A percentile compares a stretch with the other conserved stretches of the same genome.
phyloP scores from a whole-genome alignment of 1,140 invertebrate species.

The Octopus bimaculoides region DNA sequence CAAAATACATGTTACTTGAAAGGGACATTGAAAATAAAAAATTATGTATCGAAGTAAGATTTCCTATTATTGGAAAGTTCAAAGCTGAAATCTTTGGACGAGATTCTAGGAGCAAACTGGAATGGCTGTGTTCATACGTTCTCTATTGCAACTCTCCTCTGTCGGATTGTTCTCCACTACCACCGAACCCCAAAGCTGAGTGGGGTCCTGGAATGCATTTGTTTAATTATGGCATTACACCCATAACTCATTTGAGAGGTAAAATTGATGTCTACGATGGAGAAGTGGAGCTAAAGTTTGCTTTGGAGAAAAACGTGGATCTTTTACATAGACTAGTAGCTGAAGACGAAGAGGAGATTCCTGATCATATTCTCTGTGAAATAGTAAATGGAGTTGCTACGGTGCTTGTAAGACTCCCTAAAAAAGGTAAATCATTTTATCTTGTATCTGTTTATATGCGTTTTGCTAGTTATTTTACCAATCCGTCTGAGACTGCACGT shows the following conservation, averaged over 20 bases:
- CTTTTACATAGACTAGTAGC: constrained; percentile 15
- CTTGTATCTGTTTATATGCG: no score
- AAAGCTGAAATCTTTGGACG: constrained; percentile 52
- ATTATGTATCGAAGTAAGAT: constrained; percentile 41
- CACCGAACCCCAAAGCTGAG: constrained; percentile 46
- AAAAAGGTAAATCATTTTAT: constrained; percentile 34
- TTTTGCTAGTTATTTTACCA: no score
- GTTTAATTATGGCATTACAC: constrained; percentile 41
- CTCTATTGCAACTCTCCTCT: constrained; percentile 41
- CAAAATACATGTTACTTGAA: constrained; percentile 45
- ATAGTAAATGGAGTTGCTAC: constrained; percentile 46
- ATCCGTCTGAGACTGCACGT: no score
- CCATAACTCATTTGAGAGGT: constrained; percentile 46
- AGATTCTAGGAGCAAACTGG: constrained; percentile 43
- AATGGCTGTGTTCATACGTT: constrained; percentile 51
- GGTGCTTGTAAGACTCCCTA: constrained; percentile 46
- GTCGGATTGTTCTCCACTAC: constrained; percentile 43
- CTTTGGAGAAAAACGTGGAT: constrained; percentile 36
- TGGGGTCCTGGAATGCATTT: constrained; percentile 49
- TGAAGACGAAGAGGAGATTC: not conserved
- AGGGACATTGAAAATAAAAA: constrained; percentile 31
- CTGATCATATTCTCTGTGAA: constrained; percentile 38
- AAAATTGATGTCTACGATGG: constrained; percentile 44
- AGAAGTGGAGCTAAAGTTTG: constrained; percentile 44
- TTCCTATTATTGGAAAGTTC: constrained; percentile 46